Percentiles rank a stretch among this genome's conserved stretches.
These are phyloP conservation scores for Drosophila suzukii DNA, from an alignment of 1,140 invertebrate species.

Conservation along the genomic window DNA sequence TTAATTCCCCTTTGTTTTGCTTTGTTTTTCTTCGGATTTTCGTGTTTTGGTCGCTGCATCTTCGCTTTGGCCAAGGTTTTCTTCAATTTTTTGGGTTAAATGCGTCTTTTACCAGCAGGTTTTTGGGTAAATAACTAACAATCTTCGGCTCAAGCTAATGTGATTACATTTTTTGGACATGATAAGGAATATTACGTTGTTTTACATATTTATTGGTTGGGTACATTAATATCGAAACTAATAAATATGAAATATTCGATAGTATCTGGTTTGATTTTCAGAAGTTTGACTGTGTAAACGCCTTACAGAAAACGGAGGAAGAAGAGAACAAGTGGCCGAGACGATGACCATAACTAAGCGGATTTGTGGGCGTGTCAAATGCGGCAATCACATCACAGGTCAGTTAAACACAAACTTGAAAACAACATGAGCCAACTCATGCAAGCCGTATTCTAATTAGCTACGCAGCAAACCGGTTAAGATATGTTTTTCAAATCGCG, in stretches of 20 bases:
- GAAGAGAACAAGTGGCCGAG: constrained; percentile 3
- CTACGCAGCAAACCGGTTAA: constrained; percentile 40
- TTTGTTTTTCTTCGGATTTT: neutral
- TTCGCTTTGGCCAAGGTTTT: constrained; percentile 26
- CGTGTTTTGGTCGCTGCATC: constrained; percentile 15
- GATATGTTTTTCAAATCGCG: constrained; percentile 31
- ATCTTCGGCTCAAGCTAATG: neutral
- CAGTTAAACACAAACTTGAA: neutral
- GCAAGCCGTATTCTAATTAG: constrained; percentile 39
- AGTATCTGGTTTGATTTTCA: neutral
- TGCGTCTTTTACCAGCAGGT: constrained; percentile 15
- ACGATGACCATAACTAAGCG: constrained; percentile 41
- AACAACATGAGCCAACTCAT: constrained; percentile 14
- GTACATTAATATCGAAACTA: no score
- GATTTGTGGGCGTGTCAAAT: constrained; percentile 46
- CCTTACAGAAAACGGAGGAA: neutral
- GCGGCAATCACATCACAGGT: constrained; percentile 16
- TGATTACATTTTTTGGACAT: neutral
- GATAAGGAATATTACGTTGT: neutral
- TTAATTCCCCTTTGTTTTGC: neutral
- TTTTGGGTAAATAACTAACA: constrained; percentile 9
- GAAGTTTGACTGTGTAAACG: constrained; percentile 12
- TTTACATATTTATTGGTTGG: no score
- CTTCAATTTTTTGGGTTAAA: constrained; percentile 22
- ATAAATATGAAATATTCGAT: neutral